Conservation (phyloP, 2,797 vertebrate genomes). For the Poeciliopsis presidionis region DNA sequence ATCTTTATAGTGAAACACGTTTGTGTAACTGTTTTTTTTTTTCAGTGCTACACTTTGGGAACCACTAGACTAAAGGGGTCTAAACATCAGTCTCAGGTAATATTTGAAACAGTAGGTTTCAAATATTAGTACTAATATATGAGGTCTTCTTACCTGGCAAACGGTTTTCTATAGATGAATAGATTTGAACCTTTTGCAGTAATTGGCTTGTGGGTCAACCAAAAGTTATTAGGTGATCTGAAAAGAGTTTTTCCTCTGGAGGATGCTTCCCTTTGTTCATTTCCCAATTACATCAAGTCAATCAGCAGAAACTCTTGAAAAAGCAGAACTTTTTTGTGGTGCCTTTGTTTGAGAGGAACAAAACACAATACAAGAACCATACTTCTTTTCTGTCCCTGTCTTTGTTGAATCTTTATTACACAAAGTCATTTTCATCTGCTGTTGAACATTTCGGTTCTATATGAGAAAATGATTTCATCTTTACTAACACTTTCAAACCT, state of each 20-base stretch:
- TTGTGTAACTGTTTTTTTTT: no score
- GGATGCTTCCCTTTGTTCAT: conserved; percentile 55
- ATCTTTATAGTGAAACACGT: no score
- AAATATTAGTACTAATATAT: not conserved
- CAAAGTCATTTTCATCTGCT: not conserved
- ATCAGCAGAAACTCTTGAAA: conserved; percentile 18
- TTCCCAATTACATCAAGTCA: conserved; percentile 52
- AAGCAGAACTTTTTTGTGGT: conserved; percentile 25
- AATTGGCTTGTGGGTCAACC: conserved; percentile 62
- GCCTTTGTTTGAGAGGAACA: conserved; percentile 31
- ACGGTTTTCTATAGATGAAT: conserved; percentile 58
- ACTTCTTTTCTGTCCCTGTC: not conserved
- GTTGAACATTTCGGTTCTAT: not conserved
- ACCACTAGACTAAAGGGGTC: not conserved
- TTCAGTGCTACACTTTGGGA: no score
- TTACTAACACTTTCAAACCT: conserved; percentile 14
- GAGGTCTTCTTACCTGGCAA: conserved; percentile 56
- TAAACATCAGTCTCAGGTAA: conserved; percentile 20
- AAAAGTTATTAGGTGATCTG: conserved; percentile 36
- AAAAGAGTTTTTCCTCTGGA: conserved; percentile 44
- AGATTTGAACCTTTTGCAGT: conserved; percentile 34
- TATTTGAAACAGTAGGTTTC: no score
- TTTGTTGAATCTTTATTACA: not conserved
- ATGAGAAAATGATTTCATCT: not conserved
- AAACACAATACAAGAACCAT: conserved; percentile 10